Evolutionary conservation across 2,888 invertebrate species (phyloP).

Genomic region (Ochropacha duplaris): DNA sequence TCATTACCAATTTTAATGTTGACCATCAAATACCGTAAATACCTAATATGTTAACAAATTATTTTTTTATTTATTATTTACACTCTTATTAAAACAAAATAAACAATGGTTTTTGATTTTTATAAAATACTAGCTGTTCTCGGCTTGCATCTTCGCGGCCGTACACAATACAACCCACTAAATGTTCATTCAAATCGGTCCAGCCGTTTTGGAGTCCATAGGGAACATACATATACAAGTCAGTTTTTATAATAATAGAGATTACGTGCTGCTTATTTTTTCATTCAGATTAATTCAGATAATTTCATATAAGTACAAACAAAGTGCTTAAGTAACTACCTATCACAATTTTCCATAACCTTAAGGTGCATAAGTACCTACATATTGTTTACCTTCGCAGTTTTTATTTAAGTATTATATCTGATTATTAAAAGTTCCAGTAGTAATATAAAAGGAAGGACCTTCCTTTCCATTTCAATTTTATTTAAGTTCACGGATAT

Average conservation of each 20-base stretch:
- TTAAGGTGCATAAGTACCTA: too few species aligned
- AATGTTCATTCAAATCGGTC: too few species aligned
- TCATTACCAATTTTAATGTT: background rate
- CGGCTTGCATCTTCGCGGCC: too few species aligned
- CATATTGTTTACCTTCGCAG: background rate
- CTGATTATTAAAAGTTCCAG: background rate
- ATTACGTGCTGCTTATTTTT: background rate
- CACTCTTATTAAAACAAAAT: background rate
- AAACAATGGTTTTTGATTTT: background rate
- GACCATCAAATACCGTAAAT: background rate
- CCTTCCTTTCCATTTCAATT: background rate
- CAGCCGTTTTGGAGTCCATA: too few species aligned
- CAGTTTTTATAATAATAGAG: too few species aligned
- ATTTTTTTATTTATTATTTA: background rate
- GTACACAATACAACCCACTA: too few species aligned
- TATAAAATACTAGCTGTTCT: background rate
- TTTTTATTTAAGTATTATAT: background rate
- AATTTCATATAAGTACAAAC: too few species aligned
- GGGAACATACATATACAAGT: too few species aligned
- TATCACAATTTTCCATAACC: background rate
- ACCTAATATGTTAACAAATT: background rate
- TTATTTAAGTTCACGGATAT: background rate
- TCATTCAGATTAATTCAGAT: background rate
- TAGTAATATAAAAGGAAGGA: background rate
- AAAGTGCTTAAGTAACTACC: background rate